Evolutionary conservation across 2,113 vertebrate species (phyloP).

Genomic region (Pampusana beccarii): DNA sequence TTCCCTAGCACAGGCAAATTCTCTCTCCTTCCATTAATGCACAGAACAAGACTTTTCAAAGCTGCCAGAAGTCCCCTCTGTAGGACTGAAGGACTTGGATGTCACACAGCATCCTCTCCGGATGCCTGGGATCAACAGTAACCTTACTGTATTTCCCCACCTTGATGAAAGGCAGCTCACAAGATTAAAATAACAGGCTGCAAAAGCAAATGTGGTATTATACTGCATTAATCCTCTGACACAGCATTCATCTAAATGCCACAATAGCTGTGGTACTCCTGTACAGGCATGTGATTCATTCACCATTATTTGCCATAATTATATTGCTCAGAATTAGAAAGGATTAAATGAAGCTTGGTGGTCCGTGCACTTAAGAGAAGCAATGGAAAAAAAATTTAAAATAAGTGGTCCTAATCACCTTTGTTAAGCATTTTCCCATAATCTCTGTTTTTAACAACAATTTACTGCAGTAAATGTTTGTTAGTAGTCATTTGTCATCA

Average conservation of each 20-base stretch:
- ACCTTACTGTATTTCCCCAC: conserved; percentile 52
- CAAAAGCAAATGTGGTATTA: background rate
- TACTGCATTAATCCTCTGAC: conserved; percentile 33
- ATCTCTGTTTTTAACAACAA: conserved; percentile 12
- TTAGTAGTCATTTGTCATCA: conserved; percentile 29
- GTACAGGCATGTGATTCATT: conserved; percentile 60
- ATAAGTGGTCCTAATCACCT: conserved; percentile 22
- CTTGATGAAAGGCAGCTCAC: conserved; percentile 52
- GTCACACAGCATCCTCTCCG: background rate
- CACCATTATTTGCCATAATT: conserved; percentile 63
- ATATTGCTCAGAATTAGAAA: conserved; percentile 34
- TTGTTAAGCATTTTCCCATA: background rate
- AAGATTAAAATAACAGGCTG: conserved; percentile 47
- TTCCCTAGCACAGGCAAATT: background rate
- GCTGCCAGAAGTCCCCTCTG: conserved; percentile 17
- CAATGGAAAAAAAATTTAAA: background rate
- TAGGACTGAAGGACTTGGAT: conserved; percentile 52
- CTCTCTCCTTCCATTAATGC: conserved; percentile 9
- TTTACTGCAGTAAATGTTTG: conserved; percentile 17
- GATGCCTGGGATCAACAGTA: background rate
- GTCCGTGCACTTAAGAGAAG: conserved; percentile 6
- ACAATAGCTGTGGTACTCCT: conserved; percentile 46
- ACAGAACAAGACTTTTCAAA: background rate
- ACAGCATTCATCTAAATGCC: conserved; percentile 30
- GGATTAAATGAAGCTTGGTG: conserved; percentile 62